Conservation (phyloP, 1,140 invertebrate genomes). For the Dendrolimus punctatus region DNA sequence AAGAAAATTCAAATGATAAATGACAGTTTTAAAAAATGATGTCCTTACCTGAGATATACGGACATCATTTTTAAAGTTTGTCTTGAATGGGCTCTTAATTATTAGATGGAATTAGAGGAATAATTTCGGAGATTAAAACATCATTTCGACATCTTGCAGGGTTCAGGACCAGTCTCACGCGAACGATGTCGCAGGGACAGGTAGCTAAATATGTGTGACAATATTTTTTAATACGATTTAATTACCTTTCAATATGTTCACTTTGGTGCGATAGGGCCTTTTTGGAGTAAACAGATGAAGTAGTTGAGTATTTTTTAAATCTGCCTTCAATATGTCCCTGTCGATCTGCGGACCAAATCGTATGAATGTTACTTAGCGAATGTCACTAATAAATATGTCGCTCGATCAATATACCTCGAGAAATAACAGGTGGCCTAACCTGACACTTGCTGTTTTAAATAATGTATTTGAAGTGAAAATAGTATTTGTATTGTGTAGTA, state of each 20-base stretch:
- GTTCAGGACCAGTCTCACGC: too few relatives aligned
- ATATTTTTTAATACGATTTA: conserved; percentile 3
- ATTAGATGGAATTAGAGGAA: too few relatives aligned
- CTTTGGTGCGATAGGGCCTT: conserved; percentile 63
- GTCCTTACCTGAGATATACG: too few relatives aligned
- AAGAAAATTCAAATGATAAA: too few relatives aligned
- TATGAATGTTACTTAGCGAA: conserved; percentile 16
- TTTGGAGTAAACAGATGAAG: conserved; percentile 61
- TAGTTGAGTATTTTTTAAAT: conserved; percentile 65
- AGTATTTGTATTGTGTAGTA: too few relatives aligned
- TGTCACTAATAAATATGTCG: conserved; percentile 15
- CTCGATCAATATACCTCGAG: conserved; percentile 31
- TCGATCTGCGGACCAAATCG: conserved; percentile 42
- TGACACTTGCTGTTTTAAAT: conserved; percentile 8
- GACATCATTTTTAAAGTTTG: too few relatives aligned
- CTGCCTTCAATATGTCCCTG: conserved; percentile 62
- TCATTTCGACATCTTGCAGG: too few relatives aligned
- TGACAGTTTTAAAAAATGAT: too few relatives aligned
- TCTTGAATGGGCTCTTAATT: too few relatives aligned
- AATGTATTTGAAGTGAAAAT: background rate
- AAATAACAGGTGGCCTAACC: conserved; percentile 16
- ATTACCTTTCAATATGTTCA: conserved; percentile 61
- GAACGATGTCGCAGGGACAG: too few relatives aligned
- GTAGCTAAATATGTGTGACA: too few relatives aligned
- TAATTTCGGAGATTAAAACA: too few relatives aligned